Conservation (phyloP, 1,140 invertebrate species). For the Hylaeus volcanicus region DNA sequence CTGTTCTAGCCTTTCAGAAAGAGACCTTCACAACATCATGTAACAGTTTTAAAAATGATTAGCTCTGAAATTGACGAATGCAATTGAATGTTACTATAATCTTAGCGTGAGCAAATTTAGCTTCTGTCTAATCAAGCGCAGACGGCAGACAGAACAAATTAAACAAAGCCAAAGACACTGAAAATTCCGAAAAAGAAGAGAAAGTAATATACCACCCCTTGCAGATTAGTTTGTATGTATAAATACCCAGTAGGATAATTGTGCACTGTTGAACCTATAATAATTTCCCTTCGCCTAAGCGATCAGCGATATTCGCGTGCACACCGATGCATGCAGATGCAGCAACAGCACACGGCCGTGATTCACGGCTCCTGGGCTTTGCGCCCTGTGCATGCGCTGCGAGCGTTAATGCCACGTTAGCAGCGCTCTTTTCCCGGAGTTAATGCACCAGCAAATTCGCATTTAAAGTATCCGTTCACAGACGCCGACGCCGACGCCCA, state of each 20-base stretch:
- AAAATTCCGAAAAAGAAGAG: too few relatives aligned
- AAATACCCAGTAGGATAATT: slow-evolving; percentile 4
- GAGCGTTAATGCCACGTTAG: slow-evolving; percentile 61
- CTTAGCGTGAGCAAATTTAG: too few relatives aligned
- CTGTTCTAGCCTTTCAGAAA: too few relatives aligned
- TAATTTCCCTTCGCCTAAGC: slow-evolving; percentile 5
- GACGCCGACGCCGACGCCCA: background rate
- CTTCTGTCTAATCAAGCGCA: too few relatives aligned
- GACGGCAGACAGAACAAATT: too few relatives aligned
- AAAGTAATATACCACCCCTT: too few relatives aligned
- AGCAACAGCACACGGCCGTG: slow-evolving; percentile 33
- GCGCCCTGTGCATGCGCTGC: slow-evolving; percentile 44
- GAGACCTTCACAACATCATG: too few relatives aligned
- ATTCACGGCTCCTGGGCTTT: slow-evolving; percentile 56
- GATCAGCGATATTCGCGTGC: slow-evolving; percentile 6
- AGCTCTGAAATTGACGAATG: too few relatives aligned
- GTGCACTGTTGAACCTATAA: background rate
- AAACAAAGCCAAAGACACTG: too few relatives aligned
- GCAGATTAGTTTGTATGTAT: background rate
- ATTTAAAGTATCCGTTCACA: slow-evolving; percentile 61
- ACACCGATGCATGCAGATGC: slow-evolving; percentile 26
- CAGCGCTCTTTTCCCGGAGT: slow-evolving; percentile 55
- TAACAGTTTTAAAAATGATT: too few relatives aligned
- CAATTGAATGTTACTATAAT: too few relatives aligned
- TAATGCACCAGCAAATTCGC: slow-evolving; percentile 66